These are phyloP conservation scores for Rissa tridactyla DNA, from an alignment of 2,113 vertebrate genomes.

Conservation along the genomic window DNA sequence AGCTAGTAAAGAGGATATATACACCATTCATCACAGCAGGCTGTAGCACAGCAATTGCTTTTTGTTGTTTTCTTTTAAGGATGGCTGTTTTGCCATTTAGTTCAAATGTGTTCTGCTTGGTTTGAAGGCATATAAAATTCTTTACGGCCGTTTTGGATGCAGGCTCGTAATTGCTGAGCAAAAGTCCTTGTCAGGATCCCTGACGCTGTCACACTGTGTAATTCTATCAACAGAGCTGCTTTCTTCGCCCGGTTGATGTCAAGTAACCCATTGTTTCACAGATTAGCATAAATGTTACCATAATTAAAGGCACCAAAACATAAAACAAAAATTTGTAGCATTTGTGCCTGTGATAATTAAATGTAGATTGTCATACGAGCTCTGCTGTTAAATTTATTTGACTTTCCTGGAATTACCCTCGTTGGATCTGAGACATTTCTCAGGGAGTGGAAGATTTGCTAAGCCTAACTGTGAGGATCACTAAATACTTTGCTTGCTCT, in stretches of 20 bases:
- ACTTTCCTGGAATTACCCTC: not conserved
- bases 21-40: not conserved
- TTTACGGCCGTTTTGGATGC: not conserved
- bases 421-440: not conserved
- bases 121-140: not conserved
- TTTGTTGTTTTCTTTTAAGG: not conserved
- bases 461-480: not conserved
- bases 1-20: not conserved
- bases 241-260: not conserved
- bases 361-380: not conserved
- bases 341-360: not conserved
- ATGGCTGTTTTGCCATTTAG: not conserved
- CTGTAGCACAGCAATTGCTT: not conserved
- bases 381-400: conserved; percentile 3
- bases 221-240: conserved; percentile 21
- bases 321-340: not conserved
- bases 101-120: not conserved
- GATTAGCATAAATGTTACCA: conserved; percentile 17
- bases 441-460: not conserved
- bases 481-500: not conserved
- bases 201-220: not conserved
- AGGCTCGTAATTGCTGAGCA: not conserved
- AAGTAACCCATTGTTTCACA: conserved; percentile 36
- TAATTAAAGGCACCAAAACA: conserved; percentile 16
- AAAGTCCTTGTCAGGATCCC: not conserved